Percentiles rank a stretch among this genome's conserved stretches.
Conservation (phyloP, 2,113 vertebrate genomes). For the Tragelaphus imberbis region DNA sequence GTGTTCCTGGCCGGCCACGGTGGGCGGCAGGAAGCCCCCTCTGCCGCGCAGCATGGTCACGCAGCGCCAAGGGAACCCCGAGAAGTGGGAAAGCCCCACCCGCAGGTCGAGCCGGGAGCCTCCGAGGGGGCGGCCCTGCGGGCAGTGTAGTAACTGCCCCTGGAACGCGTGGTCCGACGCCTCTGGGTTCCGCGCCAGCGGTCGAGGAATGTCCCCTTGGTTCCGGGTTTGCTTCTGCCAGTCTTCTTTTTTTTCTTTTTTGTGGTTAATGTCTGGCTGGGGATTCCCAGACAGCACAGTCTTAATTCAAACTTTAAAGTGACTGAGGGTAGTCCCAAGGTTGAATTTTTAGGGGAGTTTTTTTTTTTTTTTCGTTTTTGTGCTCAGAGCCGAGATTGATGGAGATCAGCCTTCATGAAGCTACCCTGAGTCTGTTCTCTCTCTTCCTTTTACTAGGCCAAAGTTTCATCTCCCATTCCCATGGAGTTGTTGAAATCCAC, state of each 20-base stretch:
- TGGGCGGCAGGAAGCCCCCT: not conserved
- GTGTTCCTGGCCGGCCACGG: not conserved
- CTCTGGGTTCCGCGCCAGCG: accelerated
- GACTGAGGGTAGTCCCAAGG: not conserved
- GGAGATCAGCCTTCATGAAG: not conserved
- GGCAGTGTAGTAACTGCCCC: not conserved
- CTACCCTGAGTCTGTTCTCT: not conserved
- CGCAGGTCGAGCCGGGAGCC: not conserved
- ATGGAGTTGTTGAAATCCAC: not conserved
- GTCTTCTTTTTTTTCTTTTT: not conserved
- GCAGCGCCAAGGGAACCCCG: not conserved
- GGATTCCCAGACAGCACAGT: not conserved
- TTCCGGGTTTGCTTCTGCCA: not conserved
- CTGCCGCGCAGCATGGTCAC: not conserved
- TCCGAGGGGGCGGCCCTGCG: not conserved
- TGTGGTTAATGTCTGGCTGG: not conserved
- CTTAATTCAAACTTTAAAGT: not conserved
- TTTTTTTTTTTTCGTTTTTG: not conserved
- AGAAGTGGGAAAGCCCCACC: too few species aligned
- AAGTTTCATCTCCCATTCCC: not conserved
- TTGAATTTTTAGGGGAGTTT: not conserved
- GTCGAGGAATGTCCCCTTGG: accelerated
- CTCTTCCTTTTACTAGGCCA: not conserved
- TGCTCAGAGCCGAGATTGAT: not conserved
- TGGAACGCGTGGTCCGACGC: accelerated